Evolutionary conservation across 2,888 invertebrate genomes (phyloP), one percentile per base, ranked within the genome.

Genomic region (Noctua pronuba): DNA sequence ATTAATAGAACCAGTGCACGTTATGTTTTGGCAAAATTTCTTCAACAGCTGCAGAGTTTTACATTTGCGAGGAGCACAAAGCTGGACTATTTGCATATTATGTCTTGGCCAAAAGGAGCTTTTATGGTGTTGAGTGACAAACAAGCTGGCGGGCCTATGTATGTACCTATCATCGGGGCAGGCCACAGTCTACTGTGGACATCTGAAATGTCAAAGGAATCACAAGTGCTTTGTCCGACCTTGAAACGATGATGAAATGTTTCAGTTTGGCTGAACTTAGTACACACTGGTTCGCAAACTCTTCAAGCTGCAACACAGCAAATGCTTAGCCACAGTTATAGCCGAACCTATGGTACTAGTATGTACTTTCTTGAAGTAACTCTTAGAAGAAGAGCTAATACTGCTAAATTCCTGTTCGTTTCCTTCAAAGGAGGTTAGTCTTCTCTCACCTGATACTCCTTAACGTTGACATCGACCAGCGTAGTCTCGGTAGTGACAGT

Each of bases 401-500:
- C 38, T n/a, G 7, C 24, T 38, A 2, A 41, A 64, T n/a, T 3
- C n/a, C 13, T 41, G 3, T 13, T 41, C 1, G 7, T 24, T 65
- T 7, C n/a, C 18, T n/a, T n/a, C 4, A 16, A 65, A 49, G 16
- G 8, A 11, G 21, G 21, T 21, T 62, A 13, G 24, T 38, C 35
- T 2, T 31, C 35, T 31, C 28, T 80, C 92, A 96, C 97, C 96
- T 97, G 97, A 85, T 97, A 96, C 75, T 97, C 97, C 80, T 95
- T 97, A 88, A 97, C 97, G 86, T 97, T 97, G 35, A 95, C 93
- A 79, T 97, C 97, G 2, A 97, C 97, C 7, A 98, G 94, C 35
- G 98, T 98, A 1, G 97, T 97, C 68, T 98, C 98, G 0, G 98
- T 98, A 66, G 98, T 98, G 85, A 97, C 97, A 2, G 98, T 98